Base-by-base conservation (phyloP, 2,113 vertebrate genomes). In the Salminus brasiliensis region DNA sequence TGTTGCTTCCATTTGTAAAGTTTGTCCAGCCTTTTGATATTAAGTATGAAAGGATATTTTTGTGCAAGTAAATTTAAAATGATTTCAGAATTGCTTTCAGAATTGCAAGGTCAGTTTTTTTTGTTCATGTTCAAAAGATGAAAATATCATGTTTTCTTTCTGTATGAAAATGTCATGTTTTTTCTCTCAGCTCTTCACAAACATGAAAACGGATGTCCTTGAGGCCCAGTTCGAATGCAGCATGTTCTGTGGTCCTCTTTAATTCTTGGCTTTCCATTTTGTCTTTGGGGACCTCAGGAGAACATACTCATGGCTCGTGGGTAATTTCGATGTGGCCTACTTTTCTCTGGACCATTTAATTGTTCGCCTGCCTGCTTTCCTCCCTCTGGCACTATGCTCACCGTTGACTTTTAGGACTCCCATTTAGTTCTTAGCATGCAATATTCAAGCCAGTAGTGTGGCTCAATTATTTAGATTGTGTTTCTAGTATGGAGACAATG, bases 321-420 rank as follows among this genome's bases (percentile, higher is more conserved):
- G 36, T 74, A 80, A 80, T 74, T 80, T 67, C 59, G 63, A 63
- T 30, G 4, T 80, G 78, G 72, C 79, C 79, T 75, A 81, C 30
- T 81, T 81, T 74, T 68, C 72, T 66, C 30, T 57, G 49, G 32
- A 53, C 39, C 47, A 55, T 80, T 80, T 74, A 74, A 74, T 69
- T 74, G 79, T 63, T 68, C 9, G 27, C 27, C 45, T 53, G 63
- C 23, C 79, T 15, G 52, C 63, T 8, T 68, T 27, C 72, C 21
- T 67, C 65, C 29, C 72, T 41, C 39, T 45, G 49, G 62, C 30
- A 68, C 32, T 67, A 66, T 34, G 30, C 41, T 59, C 49, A 80
- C 18, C 52, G 8, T 52, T 69, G 21, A 32, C 36, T 68, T 45
- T 43, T 60, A n/a, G 79, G 39, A 74, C 71, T 74, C 32, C 29